Evolutionary conservation across 2,888 invertebrate species (phyloP), one percentile per base, ranked within the genome.

Genomic region (Morpho deidamia): DNA sequence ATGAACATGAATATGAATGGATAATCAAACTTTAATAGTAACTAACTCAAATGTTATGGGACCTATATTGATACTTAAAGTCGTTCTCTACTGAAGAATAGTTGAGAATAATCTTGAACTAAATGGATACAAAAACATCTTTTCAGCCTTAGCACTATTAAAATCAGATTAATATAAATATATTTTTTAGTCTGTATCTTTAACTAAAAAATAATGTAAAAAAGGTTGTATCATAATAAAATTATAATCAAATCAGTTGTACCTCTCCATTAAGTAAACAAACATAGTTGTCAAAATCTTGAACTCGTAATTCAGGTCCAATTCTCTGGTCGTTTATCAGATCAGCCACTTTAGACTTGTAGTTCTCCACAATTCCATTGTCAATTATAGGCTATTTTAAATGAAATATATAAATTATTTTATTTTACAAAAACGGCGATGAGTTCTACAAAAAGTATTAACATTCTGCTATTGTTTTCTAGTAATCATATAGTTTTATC

Each of bases 221-320:
- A n/a, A n/a, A n/a, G n/a, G n/a, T 23, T 23, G 5, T 23, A 23
- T 23, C 3, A 23, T 2, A 23, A 5, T 5, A 23, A 23, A 23
- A 23, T 23, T 23, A 23, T 23, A 23, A 23, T 23, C 5, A 5
- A 23, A 23, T 23, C 23, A 5, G 2, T 23, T 23, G n/a, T 60
- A 92, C 93, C 49, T 91, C 83, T n/a, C 95, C 95, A 68, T 95
- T 94, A 49, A 96, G 92, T 23, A 96, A 80, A 61, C 92, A 91
- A 58, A 94, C 91, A 71, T 95, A 97, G 60, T 94, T 92, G 74
- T 96, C 95, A 74, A 97, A 96, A 74, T 96, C 95, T 72, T 93
- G 93, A 10, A 95, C 81, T 48, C 94, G 89, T 23, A 93, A 64
- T 70, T 95, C 94, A 0, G 95, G 95, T 0, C 93, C 94, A 51